These are phyloP conservation scores for Polypedilum vanderplanki DNA, from an alignment of 1,140 invertebrate species.

Conservation along the genomic window DNA sequence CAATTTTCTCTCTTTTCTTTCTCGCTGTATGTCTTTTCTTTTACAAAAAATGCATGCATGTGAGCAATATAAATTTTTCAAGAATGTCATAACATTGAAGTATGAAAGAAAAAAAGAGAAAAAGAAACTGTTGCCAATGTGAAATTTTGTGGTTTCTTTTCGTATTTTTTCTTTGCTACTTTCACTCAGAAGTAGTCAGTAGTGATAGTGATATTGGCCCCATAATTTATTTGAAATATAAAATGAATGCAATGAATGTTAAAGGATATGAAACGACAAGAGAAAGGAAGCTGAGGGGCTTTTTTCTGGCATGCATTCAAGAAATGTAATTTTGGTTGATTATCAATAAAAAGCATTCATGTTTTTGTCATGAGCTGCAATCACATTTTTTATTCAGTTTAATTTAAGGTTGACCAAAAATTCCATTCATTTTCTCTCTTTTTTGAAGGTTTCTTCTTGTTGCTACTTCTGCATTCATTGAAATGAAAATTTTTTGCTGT, in stretches of 20 bases:
- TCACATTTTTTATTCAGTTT: slow-evolving; percentile 1
- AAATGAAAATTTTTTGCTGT: not conserved
- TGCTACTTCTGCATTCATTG: not conserved
- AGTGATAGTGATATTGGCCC: not conserved
- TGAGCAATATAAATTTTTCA: slow-evolving; percentile 8
- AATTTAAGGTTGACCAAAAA: not conserved
- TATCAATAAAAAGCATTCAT: slow-evolving; percentile 19
- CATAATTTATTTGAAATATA: not conserved
- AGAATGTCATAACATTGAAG: not conserved
- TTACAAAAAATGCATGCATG: not conserved
- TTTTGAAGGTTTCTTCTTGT: not conserved
- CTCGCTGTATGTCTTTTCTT: not conserved
- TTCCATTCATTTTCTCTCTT: not conserved
- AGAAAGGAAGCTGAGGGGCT: too few species aligned
- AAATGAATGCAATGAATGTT: not conserved
- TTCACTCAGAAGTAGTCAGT: not conserved
- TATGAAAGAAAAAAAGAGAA: not conserved
- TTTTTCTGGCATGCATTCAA: not conserved
- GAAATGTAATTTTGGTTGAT: not conserved
- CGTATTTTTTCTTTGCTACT: not conserved
- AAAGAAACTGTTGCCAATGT: not conserved
- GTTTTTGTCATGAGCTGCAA: slow-evolving; percentile 5
- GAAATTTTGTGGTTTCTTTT: not conserved
- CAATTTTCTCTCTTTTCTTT: not conserved
- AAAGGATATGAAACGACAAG: not conserved